Conservation (phyloP, 2,888 invertebrate genomes). For the Apodemia zela region DNA sequence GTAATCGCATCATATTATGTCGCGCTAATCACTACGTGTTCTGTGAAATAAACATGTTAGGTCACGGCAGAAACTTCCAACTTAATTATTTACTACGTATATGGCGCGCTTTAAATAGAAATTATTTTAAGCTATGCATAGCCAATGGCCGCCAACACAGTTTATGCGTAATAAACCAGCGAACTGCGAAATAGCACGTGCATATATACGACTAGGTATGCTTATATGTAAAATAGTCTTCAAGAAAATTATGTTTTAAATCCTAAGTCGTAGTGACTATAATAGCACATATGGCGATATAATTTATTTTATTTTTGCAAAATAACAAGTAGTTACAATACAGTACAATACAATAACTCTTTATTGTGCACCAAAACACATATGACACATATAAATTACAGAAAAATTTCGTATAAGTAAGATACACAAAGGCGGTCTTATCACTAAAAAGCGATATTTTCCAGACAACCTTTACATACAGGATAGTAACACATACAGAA, state of each 20-base stretch:
- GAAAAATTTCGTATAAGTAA: too few relatives aligned
- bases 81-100: conserved; percentile 6
- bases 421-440: too few relatives aligned
- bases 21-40: neutral
- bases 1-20: neutral
- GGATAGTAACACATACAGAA: too few relatives aligned
- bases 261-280: too few relatives aligned
- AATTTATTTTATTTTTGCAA: too few relatives aligned
- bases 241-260: neutral
- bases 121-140: conserved; percentile 10
- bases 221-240: neutral
- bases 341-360: too few relatives aligned
- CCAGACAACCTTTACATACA: too few relatives aligned
- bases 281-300: too few relatives aligned
- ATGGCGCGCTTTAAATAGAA: conserved; percentile 2
- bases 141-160: neutral
- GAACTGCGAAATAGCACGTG: neutral
- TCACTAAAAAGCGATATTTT: too few relatives aligned
- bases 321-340: too few relatives aligned
- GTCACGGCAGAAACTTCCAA: neutral
- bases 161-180: conserved; percentile 10
- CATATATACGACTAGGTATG: neutral
- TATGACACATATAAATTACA: too few relatives aligned
- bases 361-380: too few relatives aligned
- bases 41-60: conserved; percentile 1